These are phyloP conservation scores for Drosophila fuyamai DNA, from an alignment of 1,140 invertebrate genomes.

Conservation along the genomic window DNA sequence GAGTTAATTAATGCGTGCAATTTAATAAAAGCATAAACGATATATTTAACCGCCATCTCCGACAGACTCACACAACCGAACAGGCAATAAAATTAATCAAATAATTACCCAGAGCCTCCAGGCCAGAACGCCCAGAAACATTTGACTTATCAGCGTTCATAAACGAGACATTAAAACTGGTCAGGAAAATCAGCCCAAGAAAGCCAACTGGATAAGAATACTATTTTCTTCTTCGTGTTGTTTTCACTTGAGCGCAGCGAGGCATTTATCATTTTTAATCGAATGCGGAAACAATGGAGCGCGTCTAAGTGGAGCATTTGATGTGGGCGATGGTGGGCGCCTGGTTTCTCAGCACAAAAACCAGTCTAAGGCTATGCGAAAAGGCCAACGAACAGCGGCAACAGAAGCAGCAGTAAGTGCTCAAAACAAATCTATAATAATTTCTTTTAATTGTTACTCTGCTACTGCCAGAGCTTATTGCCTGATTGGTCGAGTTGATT, in stretches of 20 bases:
- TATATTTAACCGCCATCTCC: slow-evolving; percentile 65
- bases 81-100: slow-evolving; percentile 81
- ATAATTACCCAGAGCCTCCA: slow-evolving; percentile 62
- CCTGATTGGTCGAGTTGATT: slow-evolving; percentile 11
- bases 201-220: slow-evolving; percentile 5
- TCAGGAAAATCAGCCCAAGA: slow-evolving; percentile 54
- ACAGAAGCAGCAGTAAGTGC: slow-evolving; percentile 45
- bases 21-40: slow-evolving; percentile 81
- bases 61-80: slow-evolving; percentile 24
- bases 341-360: slow-evolving; percentile 41
- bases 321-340: slow-evolving; percentile 66
- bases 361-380: slow-evolving; percentile 27
- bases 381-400: slow-evolving; percentile 63
- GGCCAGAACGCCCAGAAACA: slow-evolving; percentile 25
- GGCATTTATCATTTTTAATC: slow-evolving; percentile 83
- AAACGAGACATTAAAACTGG: slow-evolving; percentile 78
- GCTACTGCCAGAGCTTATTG: background rate
- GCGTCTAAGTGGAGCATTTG: slow-evolving; percentile 77
- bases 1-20: slow-evolving; percentile 79
- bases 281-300: slow-evolving; percentile 82
- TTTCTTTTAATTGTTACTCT: slow-evolving; percentile 77
- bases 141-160: slow-evolving; percentile 72
- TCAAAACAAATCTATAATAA: slow-evolving; percentile 79
- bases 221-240: slow-evolving; percentile 20
- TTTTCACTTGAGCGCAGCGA: slow-evolving; percentile 73